Evolutionary conservation across 2,113 vertebrate genomes (phyloP).

Genomic region (Rhinoptilus africanus): DNA sequence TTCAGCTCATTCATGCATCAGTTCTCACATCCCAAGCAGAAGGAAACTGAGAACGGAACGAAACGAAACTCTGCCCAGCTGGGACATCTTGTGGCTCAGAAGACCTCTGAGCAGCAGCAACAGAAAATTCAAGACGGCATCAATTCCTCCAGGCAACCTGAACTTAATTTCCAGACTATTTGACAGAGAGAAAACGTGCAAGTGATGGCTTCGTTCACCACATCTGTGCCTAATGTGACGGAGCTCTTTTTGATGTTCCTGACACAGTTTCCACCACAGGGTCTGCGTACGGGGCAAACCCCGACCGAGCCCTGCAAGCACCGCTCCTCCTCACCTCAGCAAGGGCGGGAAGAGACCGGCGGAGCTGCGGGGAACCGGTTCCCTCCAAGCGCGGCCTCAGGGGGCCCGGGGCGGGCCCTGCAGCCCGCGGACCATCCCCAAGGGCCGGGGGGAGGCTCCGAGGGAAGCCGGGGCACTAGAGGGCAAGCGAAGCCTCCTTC

Average conservation of each 20-base stretch:
- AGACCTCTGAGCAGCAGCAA: neutral
- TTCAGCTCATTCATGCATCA: neutral
- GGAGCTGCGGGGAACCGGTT: rapidly evolving
- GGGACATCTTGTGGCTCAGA: neutral
- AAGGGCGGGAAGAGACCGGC: neutral
- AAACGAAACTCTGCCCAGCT: neutral
- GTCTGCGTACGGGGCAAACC: rapidly evolving
- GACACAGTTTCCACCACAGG: neutral
- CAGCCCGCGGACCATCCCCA: neutral
- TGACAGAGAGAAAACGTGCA: rapidly evolving
- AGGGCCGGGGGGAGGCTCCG: too few relatives aligned
- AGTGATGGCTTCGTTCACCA: neutral
- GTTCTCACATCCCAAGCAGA: neutral
- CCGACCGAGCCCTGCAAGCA: neutral
- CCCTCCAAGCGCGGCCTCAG: neutral
- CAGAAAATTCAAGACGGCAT: neutral
- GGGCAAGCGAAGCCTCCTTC: too few relatives aligned
- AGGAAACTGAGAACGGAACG: rapidly evolving
- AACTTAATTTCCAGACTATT: neutral
- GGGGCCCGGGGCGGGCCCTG: rapidly evolving
- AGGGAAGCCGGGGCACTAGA: rapidly evolving
- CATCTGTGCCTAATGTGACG: rapidly evolving
- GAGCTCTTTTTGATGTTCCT: too few relatives aligned
- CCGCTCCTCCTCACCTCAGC: neutral
- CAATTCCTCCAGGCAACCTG: too few relatives aligned